Base-by-base conservation (phyloP, 2,888 invertebrate genomes). In the Stegana nigrithorax region DNA sequence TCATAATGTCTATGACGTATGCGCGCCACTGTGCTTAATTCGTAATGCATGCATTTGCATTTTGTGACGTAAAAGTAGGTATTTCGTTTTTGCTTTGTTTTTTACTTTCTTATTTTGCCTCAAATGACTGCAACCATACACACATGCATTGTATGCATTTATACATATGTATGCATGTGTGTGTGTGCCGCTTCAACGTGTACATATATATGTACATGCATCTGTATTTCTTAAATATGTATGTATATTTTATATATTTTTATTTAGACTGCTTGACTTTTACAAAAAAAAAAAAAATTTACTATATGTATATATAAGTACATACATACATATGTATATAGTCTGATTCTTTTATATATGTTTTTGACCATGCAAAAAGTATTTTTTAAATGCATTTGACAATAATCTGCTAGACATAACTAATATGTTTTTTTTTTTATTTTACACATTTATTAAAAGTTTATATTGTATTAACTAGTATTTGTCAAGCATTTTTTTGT, bases 151-250 rank as follows among this genome's bases (percentile, higher is more conserved):
- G 19, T 21, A 29, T 29, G 51, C 10, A 29, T 53, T 14, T 27
- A 29, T 50, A 7, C n/a, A 4, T 32, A n/a, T 4, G 8, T 2
- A 8, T n/a, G n/a, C n/a, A n/a, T n/a, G n/a, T n/a, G 14, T 42
- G 5, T 42, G 44, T 42, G 17, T 68, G 64, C 67, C 66, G 60
- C 47, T 62, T 21, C 23, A 25, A 25, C 60, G 47, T 32, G 27
- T 7, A 23, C 7, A 39, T 25, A 23, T 36, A 21, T 47, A 25
- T 50, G 47, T 42, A 32, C 8, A 19, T 25, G n/a, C 25, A 27
- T 10, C 47, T 27, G 45, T 26, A 55, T 19, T 45, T n/a, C 29
- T n/a, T 42, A 8, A 17, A 25, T 39, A 23, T 25, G 42, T 39
- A 44, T 42, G 10, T 32, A 5, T 2, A 32, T 32, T 32, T 32